Conservation (phyloP, 2,888 invertebrate species). For the Saturnia japonica region DNA sequence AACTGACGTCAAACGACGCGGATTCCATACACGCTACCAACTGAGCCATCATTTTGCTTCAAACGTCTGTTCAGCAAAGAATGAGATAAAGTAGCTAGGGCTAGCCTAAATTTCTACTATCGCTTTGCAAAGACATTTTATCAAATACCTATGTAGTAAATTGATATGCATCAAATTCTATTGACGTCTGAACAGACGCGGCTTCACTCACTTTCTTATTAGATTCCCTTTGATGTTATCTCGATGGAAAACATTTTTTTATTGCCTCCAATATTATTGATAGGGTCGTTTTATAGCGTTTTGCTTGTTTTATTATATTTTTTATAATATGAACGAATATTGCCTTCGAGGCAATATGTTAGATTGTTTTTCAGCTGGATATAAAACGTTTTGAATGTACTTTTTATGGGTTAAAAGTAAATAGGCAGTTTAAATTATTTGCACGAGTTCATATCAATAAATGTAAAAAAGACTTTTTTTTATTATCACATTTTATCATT, state of each 20-base stretch:
- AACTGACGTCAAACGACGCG: no score
- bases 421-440: neutral
- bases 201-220: conserved; percentile 9
- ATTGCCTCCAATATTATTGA: conserved; percentile 13
- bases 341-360: neutral
- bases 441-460: no score
- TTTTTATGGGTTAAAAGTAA: neutral
- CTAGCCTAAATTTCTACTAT: neutral
- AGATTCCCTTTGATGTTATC: conserved; percentile 12
- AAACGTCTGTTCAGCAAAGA: no score
- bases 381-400: neutral
- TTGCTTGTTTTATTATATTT: conserved; percentile 6
- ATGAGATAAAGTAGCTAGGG: neutral
- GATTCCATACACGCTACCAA: no score
- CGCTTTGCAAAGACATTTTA: neutral
- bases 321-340: neutral
- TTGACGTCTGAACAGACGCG: neutral
- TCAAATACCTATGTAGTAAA: neutral
- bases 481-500: no score
- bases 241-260: conserved; percentile 10
- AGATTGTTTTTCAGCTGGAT: neutral
- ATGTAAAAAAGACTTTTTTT: no score
- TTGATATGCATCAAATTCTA: neutral
- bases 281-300: conserved; percentile 8
- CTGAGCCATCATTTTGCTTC: no score